Evolutionary conservation across 2,888 invertebrate genomes (phyloP), one percentile per base, ranked within the genome.

Genomic region (Mechanitis messenoides): DNA sequence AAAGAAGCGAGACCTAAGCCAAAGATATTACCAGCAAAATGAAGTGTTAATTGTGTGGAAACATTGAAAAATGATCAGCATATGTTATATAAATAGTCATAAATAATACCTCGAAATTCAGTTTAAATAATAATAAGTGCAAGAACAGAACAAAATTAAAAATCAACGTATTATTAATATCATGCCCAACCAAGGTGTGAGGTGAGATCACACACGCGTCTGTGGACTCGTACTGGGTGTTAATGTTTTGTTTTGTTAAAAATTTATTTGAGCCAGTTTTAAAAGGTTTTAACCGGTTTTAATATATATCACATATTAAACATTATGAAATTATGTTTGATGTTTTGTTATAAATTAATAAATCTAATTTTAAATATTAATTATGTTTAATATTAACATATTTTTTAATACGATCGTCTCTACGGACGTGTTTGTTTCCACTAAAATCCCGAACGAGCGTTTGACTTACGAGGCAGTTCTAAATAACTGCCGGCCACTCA

Each of bases 21-120:
- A 83, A 83, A 79, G 79, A 85, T 78, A 85, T 84, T 85, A 87
- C 85, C 83, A 78, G 74, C 78, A 81, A 84, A 87, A 88, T 88
- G 87, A 88, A 90, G 90, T 90, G 90, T 89, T 90, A 90, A 90
- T 90, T 87, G 85, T 85, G 80, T 85, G 80, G 85, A 85, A 83
- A 87, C 89, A 88, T 88, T 89, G 89, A 90, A 86, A 87, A 89
- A 90, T 89, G 87, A 85, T 87, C 87, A 87, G 85, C 89, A 89
- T 90, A 89, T 84, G 87, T 88, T 89, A 89, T 89, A 88, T 89
- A 89, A 90, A 89, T 89, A 90, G 83, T 85, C 83, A 89, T 89
- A 90, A 90, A 89, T 89, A 88, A 87, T 79, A 75, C 67, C 79
- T 84, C 84, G 83, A 85, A 86, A 87, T 87, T 87, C 87, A 87